These are phyloP conservation scores for Armadillidium nasatum DNA, from an alignment of 1,140 invertebrate species.

Conservation along the genomic window DNA sequence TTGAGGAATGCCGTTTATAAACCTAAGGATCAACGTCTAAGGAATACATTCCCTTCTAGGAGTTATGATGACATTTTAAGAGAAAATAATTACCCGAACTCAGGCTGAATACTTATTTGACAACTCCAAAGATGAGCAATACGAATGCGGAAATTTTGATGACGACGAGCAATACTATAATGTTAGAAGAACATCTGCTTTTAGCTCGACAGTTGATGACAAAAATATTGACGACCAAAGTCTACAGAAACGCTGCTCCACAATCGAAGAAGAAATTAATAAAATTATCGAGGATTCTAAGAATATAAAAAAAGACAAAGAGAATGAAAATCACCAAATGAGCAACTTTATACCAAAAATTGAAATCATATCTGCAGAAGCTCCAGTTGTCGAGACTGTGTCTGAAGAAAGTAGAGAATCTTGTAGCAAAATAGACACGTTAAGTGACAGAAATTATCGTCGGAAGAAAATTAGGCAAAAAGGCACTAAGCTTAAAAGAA, in stretches of 20 bases:
- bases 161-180: neutral
- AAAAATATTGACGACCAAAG: neutral
- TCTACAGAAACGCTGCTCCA: no score
- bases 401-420: neutral
- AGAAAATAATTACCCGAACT: slow-evolving; percentile 1
- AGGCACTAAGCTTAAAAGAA: neutral
- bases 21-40: neutral
- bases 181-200: neutral
- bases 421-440: neutral
- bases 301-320: no score
- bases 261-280: slow-evolving; percentile 1
- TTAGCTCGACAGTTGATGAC: neutral
- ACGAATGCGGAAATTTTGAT: neutral
- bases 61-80: neutral
- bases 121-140: neutral
- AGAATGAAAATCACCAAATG: no score
- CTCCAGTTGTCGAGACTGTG: neutral
- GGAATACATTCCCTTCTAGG: neutral
- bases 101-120: neutral
- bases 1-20: neutral
- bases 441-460: neutral
- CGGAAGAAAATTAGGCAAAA: neutral
- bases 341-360: neutral
- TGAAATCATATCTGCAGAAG: neutral
- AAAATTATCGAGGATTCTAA: no score